A percentile compares a stretch with the other conserved stretches of the same genome.
These are phyloP conservation scores for Noctua janthina DNA, from an alignment of 2,888 invertebrate genomes.

Conservation along the genomic window DNA sequence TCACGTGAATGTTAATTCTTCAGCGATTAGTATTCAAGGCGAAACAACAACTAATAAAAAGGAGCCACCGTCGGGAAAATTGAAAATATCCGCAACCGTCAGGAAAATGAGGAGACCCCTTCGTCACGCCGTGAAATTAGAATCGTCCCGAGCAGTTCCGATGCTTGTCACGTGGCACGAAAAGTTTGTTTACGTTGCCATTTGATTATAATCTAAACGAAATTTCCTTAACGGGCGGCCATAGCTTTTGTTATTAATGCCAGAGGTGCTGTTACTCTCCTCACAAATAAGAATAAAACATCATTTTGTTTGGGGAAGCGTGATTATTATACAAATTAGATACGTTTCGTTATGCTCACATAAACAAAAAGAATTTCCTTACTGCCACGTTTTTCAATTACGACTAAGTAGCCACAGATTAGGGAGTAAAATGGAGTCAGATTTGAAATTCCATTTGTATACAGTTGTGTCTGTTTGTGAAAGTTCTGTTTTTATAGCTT, in stretches of 20 bases:
- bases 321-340: constrained; percentile 69
- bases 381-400: constrained; percentile 52
- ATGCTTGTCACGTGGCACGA: constrained; percentile 84
- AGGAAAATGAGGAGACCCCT: constrained; percentile 87
- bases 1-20: constrained; percentile 84
- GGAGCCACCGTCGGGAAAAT: constrained; percentile 87
- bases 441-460: constrained; percentile 46
- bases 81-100: constrained; percentile 90
- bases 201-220: constrained; percentile 84
- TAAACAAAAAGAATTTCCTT: constrained; percentile 51
- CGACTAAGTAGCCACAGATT: constrained; percentile 41
- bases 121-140: constrained; percentile 88
- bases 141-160: constrained; percentile 78
- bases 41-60: constrained; percentile 89
- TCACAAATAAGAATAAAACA: constrained; percentile 67
- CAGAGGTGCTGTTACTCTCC: constrained; percentile 65
- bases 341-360: constrained; percentile 50
- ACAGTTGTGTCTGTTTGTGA: constrained; percentile 15
- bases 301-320: constrained; percentile 62
- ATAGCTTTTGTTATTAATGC: constrained; percentile 72
- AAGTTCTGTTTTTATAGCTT: constrained; percentile 13
- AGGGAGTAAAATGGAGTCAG: constrained; percentile 8
- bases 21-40: constrained; percentile 87
- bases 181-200: constrained; percentile 87
- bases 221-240: constrained; percentile 77